Percentiles rank a stretch among this genome's conserved stretches.
phyloP scores from a whole-genome alignment of 2,113 vertebrate species.

The Carassius gibelio region DNA sequence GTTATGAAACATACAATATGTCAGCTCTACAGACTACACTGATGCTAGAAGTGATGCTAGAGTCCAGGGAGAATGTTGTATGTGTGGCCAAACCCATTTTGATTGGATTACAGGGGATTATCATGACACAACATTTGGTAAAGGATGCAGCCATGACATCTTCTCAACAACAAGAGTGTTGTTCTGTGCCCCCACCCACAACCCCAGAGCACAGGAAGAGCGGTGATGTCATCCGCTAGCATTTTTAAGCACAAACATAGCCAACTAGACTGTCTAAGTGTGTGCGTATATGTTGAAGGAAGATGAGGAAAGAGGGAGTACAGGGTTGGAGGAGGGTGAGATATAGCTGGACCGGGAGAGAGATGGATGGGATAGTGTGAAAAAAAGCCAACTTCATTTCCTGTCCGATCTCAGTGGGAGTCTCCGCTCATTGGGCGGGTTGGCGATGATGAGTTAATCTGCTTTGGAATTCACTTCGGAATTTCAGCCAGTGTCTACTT shows the following conservation, averaged over 20 bases:
- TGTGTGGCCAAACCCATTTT: background rate
- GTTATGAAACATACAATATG: background rate
- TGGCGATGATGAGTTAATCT: conserved; percentile 61
- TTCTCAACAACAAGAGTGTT: conserved; percentile 31
- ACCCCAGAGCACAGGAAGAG: conserved; percentile 16
- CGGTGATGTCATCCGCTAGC: conserved; percentile 10
- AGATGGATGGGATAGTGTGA: conserved; percentile 31
- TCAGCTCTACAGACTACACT: background rate
- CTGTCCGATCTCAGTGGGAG: conserved; percentile 25
- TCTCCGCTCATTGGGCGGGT: conserved; percentile 40
- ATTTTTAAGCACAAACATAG: background rate
- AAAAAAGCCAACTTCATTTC: conserved; percentile 38
- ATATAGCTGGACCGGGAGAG: background rate
- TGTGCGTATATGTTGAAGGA: background rate
- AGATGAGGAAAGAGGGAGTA: background rate
- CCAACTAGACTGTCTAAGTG: background rate
- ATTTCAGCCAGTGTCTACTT: conserved; percentile 59
- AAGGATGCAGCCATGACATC: conserved; percentile 34
- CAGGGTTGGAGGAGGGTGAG: background rate
- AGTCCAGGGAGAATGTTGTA: conserved; percentile 5
- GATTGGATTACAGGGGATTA: conserved; percentile 17
- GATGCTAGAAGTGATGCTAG: background rate
- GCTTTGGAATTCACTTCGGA: conserved; percentile 61
- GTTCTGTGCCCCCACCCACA: conserved; percentile 19
- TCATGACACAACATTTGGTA: conserved; percentile 31